phyloP scores from a whole-genome alignment of 2,113 vertebrate species.

The Lophochroa leadbeateri region DNA sequence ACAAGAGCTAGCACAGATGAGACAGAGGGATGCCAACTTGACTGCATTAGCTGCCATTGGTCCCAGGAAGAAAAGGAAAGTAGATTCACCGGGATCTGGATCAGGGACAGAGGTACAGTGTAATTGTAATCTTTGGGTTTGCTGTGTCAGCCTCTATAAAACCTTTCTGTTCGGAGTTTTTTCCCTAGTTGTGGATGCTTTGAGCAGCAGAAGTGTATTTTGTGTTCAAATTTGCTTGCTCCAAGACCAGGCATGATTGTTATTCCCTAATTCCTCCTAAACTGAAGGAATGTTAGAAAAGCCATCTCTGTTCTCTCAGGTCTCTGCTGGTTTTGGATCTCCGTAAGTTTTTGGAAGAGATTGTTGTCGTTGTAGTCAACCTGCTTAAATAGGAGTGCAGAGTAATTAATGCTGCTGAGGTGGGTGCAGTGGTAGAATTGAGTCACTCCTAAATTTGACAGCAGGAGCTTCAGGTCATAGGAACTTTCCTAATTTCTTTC shows the following conservation, averaged over 20 bases:
- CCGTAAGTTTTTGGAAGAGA: background rate
- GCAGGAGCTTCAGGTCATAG: background rate
- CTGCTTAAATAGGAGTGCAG: background rate
- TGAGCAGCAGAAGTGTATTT: background rate
- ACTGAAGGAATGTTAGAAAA: background rate
- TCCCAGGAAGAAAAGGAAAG: slow-evolving; percentile 89
- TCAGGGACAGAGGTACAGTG: slow-evolving; percentile 83
- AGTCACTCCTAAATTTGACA: background rate
- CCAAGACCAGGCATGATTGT: too few relatives aligned
- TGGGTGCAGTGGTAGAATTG: background rate
- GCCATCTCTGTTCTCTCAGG: background rate
- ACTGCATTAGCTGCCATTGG: slow-evolving; percentile 90
- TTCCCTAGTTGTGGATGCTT: background rate
- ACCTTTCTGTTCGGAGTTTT: background rate
- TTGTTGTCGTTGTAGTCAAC: background rate
- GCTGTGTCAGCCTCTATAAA: background rate
- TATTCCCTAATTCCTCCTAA: background rate
- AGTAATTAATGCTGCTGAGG: background rate
- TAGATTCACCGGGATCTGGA: slow-evolving; percentile 81
- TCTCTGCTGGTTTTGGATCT: background rate
- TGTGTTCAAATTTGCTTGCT: background rate
- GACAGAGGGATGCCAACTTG: slow-evolving; percentile 93
- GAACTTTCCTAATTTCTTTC: background rate
- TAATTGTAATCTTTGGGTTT: background rate
- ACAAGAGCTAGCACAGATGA: slow-evolving; percentile 90